phyloP scores from a whole-genome alignment of 2,113 vertebrate genomes.

The Pterophyllum scalare region DNA sequence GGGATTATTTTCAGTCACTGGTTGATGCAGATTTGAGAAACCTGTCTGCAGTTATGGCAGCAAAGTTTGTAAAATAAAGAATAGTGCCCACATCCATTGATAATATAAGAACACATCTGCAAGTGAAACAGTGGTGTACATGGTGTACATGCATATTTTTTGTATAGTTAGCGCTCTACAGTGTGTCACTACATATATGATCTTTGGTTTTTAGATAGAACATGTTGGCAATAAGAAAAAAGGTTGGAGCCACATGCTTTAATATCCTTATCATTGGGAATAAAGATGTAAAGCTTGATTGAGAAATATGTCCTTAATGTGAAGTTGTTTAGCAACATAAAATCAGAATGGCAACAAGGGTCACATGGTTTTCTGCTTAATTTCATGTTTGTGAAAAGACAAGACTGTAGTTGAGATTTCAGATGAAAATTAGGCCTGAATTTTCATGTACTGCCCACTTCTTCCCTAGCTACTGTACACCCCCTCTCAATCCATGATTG shows the following conservation, averaged over 20 bases:
- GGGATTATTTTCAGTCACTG: background rate
- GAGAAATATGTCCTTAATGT: background rate
- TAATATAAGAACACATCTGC: background rate
- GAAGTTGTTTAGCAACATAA: background rate
- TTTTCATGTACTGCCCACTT: conserved; percentile 17
- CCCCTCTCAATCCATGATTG: conserved; percentile 30
- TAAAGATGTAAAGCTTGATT: background rate
- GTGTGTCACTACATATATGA: background rate
- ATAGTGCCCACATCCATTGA: background rate
- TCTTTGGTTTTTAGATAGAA: background rate
- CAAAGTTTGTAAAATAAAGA: background rate
- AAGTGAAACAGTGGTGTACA: background rate
- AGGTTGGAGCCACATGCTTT: background rate
- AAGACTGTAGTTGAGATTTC: background rate
- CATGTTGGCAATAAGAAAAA: background rate
- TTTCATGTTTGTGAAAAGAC: background rate
- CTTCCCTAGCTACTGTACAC: background rate
- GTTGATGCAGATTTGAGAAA: background rate
- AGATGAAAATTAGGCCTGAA: background rate
- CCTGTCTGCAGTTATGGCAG: background rate
- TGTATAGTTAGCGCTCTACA: background rate
- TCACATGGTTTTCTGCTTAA: background rate
- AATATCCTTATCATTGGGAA: background rate
- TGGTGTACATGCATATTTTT: background rate
- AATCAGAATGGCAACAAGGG: background rate